Evolutionary conservation across 37 sponge, comb jelly and placozoan species (phyloP), one percentile per base, ranked within the genome.

Genomic region (Beroe forskalii): DNA sequence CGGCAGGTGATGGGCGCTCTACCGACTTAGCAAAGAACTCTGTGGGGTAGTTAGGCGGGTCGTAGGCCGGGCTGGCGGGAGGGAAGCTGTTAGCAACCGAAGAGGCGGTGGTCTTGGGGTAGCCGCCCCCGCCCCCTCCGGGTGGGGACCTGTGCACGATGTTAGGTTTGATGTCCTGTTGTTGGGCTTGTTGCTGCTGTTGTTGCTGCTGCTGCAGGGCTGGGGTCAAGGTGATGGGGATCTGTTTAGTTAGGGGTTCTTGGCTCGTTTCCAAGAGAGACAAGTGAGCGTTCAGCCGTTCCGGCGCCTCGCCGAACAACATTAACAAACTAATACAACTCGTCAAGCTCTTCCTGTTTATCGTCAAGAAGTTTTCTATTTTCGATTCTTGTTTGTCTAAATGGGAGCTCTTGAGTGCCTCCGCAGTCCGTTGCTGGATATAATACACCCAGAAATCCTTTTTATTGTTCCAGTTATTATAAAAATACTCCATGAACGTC

Each of bases 381-480:
- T 72, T 72, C 8, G 40, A 38, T 37, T 72, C 75, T 39, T 72
- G 75, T 72, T 72, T 72, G 40, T 72, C 75, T 4, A 72, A 37
- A 72, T 72, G 75, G 39, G 75, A 72, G 40, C 75, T 72, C 75
- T 72, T 72, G 20, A 72, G 75, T 22, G 75, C 75, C 39, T 72
- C 75, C 14, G 75, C 75, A 35, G 75, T 72, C 40, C 75, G 38
- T 20, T 72, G 75, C 39, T 72, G 75, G 33, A 72, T 72, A 39
- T 72, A 72, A 72, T 35, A 72, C 75, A 72, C 75, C 75, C 75
- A 72, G 39, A 72, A 72, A 30, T 72, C 75, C 39, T 72, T 72
- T 39, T 72, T 72, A 72, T 72, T 72, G 39, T 72, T 72, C 75
- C 75, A 72, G 30, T 72, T 72, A 20, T 72, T 72, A 72, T 72